A percentile compares a stretch with the other conserved stretches of the same genome.
Conservation (phyloP, 2,113 vertebrate genomes). For the Corythornis cristatus region DNA sequence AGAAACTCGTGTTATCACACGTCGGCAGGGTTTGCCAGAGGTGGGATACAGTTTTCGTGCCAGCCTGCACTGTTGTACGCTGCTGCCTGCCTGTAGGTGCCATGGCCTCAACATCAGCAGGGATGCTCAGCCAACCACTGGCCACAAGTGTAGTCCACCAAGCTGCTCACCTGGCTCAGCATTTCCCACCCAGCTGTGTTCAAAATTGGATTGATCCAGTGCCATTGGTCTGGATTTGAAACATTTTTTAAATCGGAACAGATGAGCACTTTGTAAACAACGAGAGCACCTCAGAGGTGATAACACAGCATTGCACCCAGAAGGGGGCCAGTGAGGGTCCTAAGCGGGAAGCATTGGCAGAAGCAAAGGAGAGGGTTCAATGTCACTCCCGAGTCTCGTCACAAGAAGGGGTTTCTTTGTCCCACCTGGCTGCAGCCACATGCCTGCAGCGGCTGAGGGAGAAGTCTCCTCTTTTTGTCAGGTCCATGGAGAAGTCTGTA, state of each 20-base stretch:
- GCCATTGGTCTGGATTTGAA: neutral
- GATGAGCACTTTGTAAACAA: neutral
- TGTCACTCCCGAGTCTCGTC: neutral
- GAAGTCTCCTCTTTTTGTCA: neutral
- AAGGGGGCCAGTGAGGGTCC: neutral
- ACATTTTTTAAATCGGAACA: neutral
- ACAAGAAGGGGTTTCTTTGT: neutral
- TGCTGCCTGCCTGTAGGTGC: neutral
- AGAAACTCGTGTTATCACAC: fast-evolving
- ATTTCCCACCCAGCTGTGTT: neutral
- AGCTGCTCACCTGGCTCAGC: neutral
- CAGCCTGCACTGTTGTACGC: fast-evolving
- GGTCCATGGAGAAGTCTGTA: neutral
- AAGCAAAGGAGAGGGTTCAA: neutral
- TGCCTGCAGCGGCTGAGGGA: neutral
- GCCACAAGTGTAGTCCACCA: neutral
- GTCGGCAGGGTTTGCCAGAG: neutral
- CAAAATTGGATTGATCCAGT: neutral
- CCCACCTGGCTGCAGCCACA: neutral
- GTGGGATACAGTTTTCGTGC: neutral
- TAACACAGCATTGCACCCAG: neutral
- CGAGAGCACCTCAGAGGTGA: neutral
- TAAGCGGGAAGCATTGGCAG: neutral
- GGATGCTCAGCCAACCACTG: neutral
- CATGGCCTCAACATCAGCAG: neutral